These are phyloP conservation scores for Clytia hemisphaerica DNA, from an alignment of 30 jellyfish, hydroid and myxozoan species.

Conservation along the genomic window DNA sequence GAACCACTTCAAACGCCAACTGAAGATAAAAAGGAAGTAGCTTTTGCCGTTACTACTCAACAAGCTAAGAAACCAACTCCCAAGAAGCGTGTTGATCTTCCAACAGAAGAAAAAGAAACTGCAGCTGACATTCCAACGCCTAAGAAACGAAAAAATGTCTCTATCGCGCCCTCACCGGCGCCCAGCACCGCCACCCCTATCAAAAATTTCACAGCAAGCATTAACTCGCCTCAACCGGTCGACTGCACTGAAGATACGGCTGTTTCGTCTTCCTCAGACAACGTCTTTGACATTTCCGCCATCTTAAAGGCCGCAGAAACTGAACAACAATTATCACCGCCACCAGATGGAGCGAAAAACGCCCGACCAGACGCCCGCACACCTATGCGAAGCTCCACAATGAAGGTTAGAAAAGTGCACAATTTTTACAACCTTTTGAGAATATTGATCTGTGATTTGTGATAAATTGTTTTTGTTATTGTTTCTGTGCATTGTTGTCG, in stretches of 20 bases:
- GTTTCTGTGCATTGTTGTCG: no score
- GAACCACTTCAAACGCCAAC: not conserved
- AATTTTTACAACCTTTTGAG: no score
- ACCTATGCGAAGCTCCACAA: slow-evolving; percentile 38
- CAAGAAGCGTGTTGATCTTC: not conserved
- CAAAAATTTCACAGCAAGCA: slow-evolving; percentile 9
- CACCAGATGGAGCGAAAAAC: not conserved
- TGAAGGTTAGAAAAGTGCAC: no score
- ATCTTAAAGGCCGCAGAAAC: slow-evolving; percentile 74
- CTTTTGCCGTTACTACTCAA: not conserved
- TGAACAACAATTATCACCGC: not conserved
- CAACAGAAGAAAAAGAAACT: no score
- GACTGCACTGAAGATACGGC: slow-evolving; percentile 37
- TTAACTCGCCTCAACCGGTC: slow-evolving; percentile 38
- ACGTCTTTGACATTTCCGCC: slow-evolving; percentile 82
- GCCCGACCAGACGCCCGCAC: no score
- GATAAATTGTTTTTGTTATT: no score
- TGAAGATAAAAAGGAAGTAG: not conserved
- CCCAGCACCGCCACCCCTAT: not conserved
- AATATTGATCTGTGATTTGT: no score
- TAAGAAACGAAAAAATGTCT: not conserved
- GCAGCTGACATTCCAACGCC: no score
- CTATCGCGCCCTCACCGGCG: not conserved
- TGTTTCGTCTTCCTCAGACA: not conserved
- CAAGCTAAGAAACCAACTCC: slow-evolving; percentile 16